Evolutionary conservation across 2,888 invertebrate species (phyloP).

Genomic region (Seira sanloemensis): DNA sequence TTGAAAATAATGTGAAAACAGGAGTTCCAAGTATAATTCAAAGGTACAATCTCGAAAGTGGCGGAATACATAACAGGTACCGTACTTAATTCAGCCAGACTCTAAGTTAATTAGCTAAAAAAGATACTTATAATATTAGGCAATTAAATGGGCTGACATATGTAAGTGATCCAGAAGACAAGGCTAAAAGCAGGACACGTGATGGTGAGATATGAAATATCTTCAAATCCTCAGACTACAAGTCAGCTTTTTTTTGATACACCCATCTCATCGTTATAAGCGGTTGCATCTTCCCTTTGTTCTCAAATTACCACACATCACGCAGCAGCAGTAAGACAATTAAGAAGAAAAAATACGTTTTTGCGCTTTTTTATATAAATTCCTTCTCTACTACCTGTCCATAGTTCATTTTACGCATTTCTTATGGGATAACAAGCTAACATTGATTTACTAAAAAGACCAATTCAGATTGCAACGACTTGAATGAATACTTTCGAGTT

Average conservation of each 20-base stretch:
- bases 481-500: neutral
- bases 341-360: neutral
- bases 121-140: too few relatives aligned
- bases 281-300: constrained; percentile 57
- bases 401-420: neutral
- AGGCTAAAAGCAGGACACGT: constrained; percentile 64
- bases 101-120: too few relatives aligned
- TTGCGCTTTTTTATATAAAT: neutral
- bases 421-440: neutral
- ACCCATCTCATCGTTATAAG: constrained; percentile 28
- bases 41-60: too few relatives aligned
- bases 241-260: constrained; percentile 23
- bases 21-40: too few relatives aligned
- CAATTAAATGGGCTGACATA: too few relatives aligned
- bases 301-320: constrained; percentile 32
- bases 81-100: too few relatives aligned
- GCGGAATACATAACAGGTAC: too few relatives aligned
- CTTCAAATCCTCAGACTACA: constrained; percentile 50
- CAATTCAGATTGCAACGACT: neutral
- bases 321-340: neutral
- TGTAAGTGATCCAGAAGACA: constrained; percentile 69
- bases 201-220: constrained; percentile 33
- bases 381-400: too few relatives aligned
- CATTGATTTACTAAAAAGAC: neutral
- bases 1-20: too few relatives aligned